phyloP scores from a whole-genome alignment of 1,140 invertebrate species.

The Psilanteris sp. region DNA sequence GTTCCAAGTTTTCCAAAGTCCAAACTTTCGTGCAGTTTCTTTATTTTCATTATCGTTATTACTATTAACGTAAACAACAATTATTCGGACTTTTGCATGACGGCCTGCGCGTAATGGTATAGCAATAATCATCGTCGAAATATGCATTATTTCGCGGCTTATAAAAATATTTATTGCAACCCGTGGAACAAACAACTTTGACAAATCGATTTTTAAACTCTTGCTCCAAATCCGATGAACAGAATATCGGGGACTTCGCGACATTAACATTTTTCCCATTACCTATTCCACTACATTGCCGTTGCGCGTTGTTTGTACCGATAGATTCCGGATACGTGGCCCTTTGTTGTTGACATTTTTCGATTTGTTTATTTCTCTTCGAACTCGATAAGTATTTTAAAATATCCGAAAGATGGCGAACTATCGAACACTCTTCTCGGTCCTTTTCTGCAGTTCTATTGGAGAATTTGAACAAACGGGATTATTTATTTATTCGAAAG shows the following conservation, averaged over 20 bases:
- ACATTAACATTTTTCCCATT: slow-evolving; percentile 1
- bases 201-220: slow-evolving; percentile 36
- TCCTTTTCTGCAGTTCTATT: neutral
- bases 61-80: too few relatives aligned
- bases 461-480: neutral
- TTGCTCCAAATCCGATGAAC: neutral
- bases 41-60: too few relatives aligned
- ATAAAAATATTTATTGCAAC: slow-evolving; percentile 37
- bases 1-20: too few relatives aligned
- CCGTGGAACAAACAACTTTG: slow-evolving; percentile 22
- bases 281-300: neutral
- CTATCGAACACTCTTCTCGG: too few relatives aligned
- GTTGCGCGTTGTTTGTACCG: neutral
- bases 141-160: slow-evolving; percentile 18
- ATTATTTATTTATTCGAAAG: slow-evolving; percentile 2
- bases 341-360: neutral
- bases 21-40: too few relatives aligned
- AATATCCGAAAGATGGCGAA: neutral
- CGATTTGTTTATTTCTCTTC: neutral
- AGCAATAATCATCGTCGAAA: slow-evolving; percentile 1
- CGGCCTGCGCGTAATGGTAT: too few relatives aligned
- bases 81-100: too few relatives aligned
- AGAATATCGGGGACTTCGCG: neutral
- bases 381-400: neutral
- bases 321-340: slow-evolving; percentile 4